phyloP scores from a whole-genome alignment of 2,888 invertebrate genomes.

The Tuberolachnus salignus region DNA sequence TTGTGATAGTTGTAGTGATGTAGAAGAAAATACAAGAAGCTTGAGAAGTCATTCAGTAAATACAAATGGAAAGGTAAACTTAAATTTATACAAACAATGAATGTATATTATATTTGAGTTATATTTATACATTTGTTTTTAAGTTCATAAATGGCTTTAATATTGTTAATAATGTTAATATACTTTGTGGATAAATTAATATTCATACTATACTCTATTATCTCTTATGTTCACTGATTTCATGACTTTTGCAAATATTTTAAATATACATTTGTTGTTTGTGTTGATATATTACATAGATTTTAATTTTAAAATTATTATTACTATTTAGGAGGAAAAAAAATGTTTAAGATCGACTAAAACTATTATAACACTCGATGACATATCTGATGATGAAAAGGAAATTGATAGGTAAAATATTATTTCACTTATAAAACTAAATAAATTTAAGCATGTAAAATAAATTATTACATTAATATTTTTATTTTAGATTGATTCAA shows the following conservation, averaged over 20 bases:
- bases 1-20: slow-evolving; percentile 10
- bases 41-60: neutral
- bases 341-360: neutral
- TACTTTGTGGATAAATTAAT: too few species aligned
- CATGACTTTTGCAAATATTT: neutral
- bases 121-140: too few species aligned
- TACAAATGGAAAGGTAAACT: slow-evolving; percentile 2
- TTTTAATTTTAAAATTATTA: neutral
- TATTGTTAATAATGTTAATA: neutral
- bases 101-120: neutral
- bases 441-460: neutral
- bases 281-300: neutral
- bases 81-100: neutral
- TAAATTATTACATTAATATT: neutral
- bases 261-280: neutral
- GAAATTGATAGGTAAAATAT: slow-evolving; percentile 23
- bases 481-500: slow-evolving; percentile 18
- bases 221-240: too few species aligned
- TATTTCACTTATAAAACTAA: neutral
- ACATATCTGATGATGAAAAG: slow-evolving; percentile 22
- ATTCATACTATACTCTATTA: too few species aligned
- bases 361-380: neutral
- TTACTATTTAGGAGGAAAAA: neutral
- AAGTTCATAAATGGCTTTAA: too few species aligned
- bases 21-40: neutral